Evolutionary conservation across 2,797 vertebrate genomes (phyloP).

Genomic region (Malacoraja senta): DNA sequence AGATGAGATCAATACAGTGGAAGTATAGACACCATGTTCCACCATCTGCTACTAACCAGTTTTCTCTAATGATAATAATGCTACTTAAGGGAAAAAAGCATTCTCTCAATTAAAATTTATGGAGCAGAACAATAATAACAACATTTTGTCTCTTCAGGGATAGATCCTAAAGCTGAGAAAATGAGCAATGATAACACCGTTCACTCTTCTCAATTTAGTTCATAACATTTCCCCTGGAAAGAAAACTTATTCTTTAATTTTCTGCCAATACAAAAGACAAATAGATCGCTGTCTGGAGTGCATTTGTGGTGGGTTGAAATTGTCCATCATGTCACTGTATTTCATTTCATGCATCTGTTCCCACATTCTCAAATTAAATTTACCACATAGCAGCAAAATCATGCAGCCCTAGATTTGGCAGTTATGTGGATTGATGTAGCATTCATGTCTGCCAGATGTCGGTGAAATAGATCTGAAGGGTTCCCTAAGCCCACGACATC

Average conservation of each 20-base stretch:
- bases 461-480: constrained; percentile 30
- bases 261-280: constrained; percentile 30
- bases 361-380: constrained; percentile 36
- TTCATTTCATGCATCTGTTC: constrained; percentile 38
- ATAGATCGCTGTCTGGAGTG: constrained; percentile 34
- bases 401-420: constrained; percentile 25
- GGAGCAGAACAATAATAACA: constrained; percentile 16
- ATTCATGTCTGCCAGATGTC: constrained; percentile 34
- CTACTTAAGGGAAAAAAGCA: constrained; percentile 23
- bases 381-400: background rate
- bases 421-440: constrained; percentile 31
- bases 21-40: background rate
- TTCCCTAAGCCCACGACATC: constrained; percentile 19
- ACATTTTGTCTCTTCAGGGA: constrained; percentile 5
- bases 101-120: constrained; percentile 37
- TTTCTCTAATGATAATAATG: constrained; percentile 15
- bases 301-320: constrained; percentile 24
- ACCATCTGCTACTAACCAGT: constrained; percentile 19
- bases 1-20: constrained; percentile 1
- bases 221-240: constrained; percentile 16
- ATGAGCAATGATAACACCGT: background rate
- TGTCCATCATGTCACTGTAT: constrained; percentile 37
- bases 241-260: constrained; percentile 31
- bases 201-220: constrained; percentile 12
- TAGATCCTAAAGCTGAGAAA: background rate